Evolutionary conservation across 2,113 vertebrate species (phyloP), one percentile per base, ranked within the genome.

Genomic region (Cyanoliseus patagonus): DNA sequence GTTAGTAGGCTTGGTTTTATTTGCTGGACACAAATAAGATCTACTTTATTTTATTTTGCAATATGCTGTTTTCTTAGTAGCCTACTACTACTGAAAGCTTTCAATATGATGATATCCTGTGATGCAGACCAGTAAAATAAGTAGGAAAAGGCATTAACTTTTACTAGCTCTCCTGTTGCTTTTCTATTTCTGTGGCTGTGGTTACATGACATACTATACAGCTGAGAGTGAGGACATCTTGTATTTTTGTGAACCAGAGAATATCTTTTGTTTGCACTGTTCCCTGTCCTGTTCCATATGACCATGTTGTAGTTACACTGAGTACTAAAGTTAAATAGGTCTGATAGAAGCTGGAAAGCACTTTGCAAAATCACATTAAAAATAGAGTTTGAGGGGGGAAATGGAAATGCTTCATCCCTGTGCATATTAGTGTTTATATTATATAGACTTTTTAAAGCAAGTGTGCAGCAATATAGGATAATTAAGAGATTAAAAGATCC

Each of bases 61-160:
- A 35, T 49, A 13, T 66, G 42, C 42, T 78, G 3, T 91, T 31
- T 86, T 86, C 52, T 75, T 81, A 69, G 69, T 64, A 83, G 69
- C 63, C 70, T 89, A 5, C 30, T 92, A 19, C 82, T 70, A 35
- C 44, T 46, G 66, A 74, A 86, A 74, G 13, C 25, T 79, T 95
- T 84, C 57, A 42, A 10, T 91, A 62, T 51, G 20, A 85, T 85
- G 73, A 62, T 46, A 86, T 15, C 3, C 69, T 62, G 24, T 69
- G 44, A 68, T 76, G 10, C 25, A 83, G 72, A 68, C 42, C 42
- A 91, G 89, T 93, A 91, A 97, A 94, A 35, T 79, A 91, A 89
- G 28, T 57, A 92, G 77, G 92, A 92, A 96, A 86, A 92, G 7
- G 46, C 52, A 85, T 61, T 87, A 84, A 83, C 47, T 89, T 93